A percentile compares a stretch with the other conserved stretches of the same genome.
Evolutionary conservation across 2,888 invertebrate species (phyloP).

Genomic region (Hirtodrosophila histrioides): DNA sequence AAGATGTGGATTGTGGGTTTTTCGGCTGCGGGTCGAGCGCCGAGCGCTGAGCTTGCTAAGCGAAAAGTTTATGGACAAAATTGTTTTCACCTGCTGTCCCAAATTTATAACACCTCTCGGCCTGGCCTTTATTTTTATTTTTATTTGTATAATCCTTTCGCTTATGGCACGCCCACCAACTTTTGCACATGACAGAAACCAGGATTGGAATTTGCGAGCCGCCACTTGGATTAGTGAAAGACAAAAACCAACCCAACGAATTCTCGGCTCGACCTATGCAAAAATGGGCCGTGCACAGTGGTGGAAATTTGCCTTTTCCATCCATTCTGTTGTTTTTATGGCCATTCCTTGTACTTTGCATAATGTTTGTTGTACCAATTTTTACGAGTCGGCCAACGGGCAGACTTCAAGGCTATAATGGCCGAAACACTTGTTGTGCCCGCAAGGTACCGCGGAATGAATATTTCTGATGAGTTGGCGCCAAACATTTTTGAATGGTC

Average conservation of each 20-base stretch:
- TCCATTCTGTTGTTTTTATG: constrained; percentile 39
- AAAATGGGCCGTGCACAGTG: constrained; percentile 59
- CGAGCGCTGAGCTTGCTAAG: constrained; percentile 53
- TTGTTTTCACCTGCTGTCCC: constrained; percentile 79
- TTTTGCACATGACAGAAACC: constrained; percentile 76
- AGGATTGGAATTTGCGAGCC: constrained; percentile 72
- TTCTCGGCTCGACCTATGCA: constrained; percentile 42
- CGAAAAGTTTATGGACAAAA: constrained; percentile 79
- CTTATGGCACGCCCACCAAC: constrained; percentile 58
- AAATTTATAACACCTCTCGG: constrained; percentile 74
- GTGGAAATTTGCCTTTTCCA: constrained; percentile 18
- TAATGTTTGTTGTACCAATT: constrained; percentile 70
- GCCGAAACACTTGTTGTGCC: constrained; percentile 70
- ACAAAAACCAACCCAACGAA: constrained; percentile 65
- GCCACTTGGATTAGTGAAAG: constrained; percentile 75
- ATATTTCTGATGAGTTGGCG: constrained; percentile 57
- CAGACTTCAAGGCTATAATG: constrained; percentile 58
- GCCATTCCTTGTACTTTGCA: constrained; percentile 62
- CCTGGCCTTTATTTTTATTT: constrained; percentile 71
- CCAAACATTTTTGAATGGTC: constrained; percentile 68
- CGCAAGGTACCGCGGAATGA: constrained; percentile 31
- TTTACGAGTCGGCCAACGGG: constrained; percentile 55
- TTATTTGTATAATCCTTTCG: constrained; percentile 80
- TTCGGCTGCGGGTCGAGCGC: constrained; percentile 1
- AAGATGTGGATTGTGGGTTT: constrained; percentile 27